phyloP scores from a whole-genome alignment of 2,113 vertebrate species.

The Manacus vitellinus region DNA sequence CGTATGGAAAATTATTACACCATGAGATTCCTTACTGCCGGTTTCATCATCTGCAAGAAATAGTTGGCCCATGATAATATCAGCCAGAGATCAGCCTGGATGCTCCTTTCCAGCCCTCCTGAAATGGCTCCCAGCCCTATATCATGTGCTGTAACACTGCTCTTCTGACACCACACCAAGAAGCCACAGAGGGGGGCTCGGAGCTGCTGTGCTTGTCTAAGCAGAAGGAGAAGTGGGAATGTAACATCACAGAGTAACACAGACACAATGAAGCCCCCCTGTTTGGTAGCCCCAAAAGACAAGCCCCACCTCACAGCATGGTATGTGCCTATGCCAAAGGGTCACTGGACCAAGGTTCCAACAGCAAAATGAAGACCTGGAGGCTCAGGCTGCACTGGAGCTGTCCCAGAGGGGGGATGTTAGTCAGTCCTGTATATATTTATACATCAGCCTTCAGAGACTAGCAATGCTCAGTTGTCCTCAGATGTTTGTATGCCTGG shows the following conservation, averaged over 20 bases:
- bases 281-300: neutral
- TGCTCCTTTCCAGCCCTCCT: neutral
- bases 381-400: neutral
- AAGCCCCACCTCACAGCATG: neutral
- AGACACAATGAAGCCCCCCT: neutral
- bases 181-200: neutral
- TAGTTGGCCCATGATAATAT: neutral
- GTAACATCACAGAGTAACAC: neutral
- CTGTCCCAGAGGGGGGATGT: neutral
- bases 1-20: neutral
- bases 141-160: fast-evolving
- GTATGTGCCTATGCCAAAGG: neutral
- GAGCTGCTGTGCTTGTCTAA: neutral
- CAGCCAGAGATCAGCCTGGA: neutral
- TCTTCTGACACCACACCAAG: neutral
- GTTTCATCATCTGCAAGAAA: neutral
- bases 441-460: conserved; percentile 40
- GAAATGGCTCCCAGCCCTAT: neutral
- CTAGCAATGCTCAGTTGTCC: conserved; percentile 49
- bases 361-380: neutral
- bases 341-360: neutral
- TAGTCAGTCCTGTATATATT: neutral
- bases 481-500: neutral
- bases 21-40: neutral
- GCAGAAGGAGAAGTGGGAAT: fast-evolving